Conservation (phyloP, 2,113 vertebrate species). For the Motacilla alba region DNA sequence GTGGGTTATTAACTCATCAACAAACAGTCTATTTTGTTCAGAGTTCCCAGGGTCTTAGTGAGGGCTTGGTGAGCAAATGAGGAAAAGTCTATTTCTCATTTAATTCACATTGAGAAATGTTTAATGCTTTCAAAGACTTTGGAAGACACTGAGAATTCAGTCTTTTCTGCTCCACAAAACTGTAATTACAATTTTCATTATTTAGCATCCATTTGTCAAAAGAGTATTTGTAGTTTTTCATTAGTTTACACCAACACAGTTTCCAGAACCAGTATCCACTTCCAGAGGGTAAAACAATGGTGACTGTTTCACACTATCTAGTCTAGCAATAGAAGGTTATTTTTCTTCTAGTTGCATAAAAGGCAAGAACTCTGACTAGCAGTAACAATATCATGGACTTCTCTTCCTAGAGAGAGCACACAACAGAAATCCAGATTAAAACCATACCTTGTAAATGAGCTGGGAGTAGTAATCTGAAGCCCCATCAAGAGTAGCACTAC, state of each 20-base stretch:
- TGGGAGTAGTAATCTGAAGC: slow-evolving; percentile 95
- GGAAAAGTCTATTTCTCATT: neutral
- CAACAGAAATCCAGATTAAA: neutral
- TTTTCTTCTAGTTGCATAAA: neutral
- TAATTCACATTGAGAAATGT: slow-evolving; percentile 17
- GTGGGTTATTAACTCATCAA: neutral
- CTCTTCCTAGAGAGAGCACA: neutral
- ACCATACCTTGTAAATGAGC: slow-evolving; percentile 87
- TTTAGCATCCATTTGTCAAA: neutral
- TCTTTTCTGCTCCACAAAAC: slow-evolving; percentile 15
- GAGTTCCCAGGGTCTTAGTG: neutral
- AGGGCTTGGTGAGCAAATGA: neutral
- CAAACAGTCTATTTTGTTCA: neutral
- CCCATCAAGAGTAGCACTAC: slow-evolving; percentile 89
- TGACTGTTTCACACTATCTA: neutral
- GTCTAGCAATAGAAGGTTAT: neutral
- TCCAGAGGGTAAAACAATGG: neutral
- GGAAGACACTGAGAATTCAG: neutral
- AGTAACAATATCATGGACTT: neutral
- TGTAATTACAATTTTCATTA: neutral
- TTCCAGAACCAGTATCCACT: neutral
- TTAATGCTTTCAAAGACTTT: neutral
- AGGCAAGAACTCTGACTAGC: neutral
- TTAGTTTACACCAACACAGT: neutral
- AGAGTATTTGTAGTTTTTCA: neutral